Percentiles rank a stretch among this genome's conserved stretches.
Evolutionary conservation across 30 jellyfish, hydroid and myxozoan species (phyloP).

Genomic region (Hydractinia echinata): DNA sequence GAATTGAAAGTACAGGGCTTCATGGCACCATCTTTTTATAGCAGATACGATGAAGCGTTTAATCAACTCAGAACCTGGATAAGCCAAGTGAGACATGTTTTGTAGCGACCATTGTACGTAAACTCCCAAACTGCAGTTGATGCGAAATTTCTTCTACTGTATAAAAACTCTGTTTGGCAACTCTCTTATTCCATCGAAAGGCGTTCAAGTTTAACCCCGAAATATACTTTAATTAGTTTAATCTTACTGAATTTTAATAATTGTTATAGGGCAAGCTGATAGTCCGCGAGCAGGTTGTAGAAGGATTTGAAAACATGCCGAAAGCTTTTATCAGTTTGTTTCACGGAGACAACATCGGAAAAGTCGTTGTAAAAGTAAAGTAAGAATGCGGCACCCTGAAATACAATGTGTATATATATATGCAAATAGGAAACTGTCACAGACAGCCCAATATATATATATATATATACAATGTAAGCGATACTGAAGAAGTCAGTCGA

Average conservation of each 20-base stretch:
- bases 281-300: slow-evolving; percentile 53
- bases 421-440: too few species aligned
- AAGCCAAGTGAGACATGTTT: slow-evolving; percentile 35
- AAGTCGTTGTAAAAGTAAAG: slow-evolving; percentile 54
- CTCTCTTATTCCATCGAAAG: too few species aligned
- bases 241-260: too few species aligned
- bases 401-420: too few species aligned
- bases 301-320: slow-evolving; percentile 83
- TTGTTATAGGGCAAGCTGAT: slow-evolving; percentile 47
- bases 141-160: too few species aligned
- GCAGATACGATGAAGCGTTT: slow-evolving; percentile 46
- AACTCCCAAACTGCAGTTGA: not conserved
- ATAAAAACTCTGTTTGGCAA: too few species aligned
- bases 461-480: too few species aligned
- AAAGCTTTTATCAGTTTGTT: slow-evolving; percentile 70
- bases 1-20: slow-evolving; percentile 70
- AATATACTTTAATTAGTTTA: too few species aligned
- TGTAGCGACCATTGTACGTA: not conserved
- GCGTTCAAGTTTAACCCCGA: too few species aligned
- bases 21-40: slow-evolving; percentile 49
- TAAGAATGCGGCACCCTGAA: not conserved
- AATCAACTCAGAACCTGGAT: slow-evolving; percentile 63
- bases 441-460: too few species aligned
- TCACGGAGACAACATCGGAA: slow-evolving; percentile 73
- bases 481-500: too few species aligned